A percentile compares a stretch with the other conserved stretches of the same genome.
phyloP scores from a whole-genome alignment of 2,888 invertebrate species.

The Plebejus anna region DNA sequence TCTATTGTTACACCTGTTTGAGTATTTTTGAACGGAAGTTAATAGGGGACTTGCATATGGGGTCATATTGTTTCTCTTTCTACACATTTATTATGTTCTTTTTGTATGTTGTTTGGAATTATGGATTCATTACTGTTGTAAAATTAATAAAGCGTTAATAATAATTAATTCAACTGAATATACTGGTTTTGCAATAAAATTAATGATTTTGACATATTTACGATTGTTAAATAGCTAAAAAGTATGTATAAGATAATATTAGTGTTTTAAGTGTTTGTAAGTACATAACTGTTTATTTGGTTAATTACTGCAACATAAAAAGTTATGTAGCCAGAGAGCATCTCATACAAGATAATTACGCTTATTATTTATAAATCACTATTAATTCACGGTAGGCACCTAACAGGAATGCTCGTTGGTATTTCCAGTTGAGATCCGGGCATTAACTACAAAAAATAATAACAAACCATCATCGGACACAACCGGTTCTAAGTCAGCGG shows the following conservation, averaged over 20 bases:
- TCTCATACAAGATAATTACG: slow-evolving; percentile 17
- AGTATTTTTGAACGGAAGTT: not conserved
- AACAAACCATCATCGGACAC: slow-evolving; percentile 68
- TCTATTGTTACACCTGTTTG: not conserved
- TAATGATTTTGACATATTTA: no score
- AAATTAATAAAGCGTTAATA: no score
- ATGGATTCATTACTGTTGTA: no score
- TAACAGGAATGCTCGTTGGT: slow-evolving; percentile 21
- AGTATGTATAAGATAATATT: not conserved
- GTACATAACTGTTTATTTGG: not conserved
- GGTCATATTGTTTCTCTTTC: not conserved
- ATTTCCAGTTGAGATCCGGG: slow-evolving; percentile 37
- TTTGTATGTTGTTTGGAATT: not conserved
- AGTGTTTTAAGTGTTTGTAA: not conserved
- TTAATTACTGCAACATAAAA: not conserved
- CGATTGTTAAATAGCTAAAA: not conserved
- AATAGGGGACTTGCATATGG: not conserved
- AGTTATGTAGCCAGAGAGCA: not conserved
- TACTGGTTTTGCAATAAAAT: no score
- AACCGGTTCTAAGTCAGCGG: slow-evolving; percentile 63
- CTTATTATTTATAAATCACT: slow-evolving; percentile 15
- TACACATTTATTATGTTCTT: not conserved
- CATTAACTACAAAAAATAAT: slow-evolving; percentile 62
- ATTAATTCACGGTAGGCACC: slow-evolving; percentile 18
- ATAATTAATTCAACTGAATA: no score